phyloP scores from a whole-genome alignment of 1,140 invertebrate species.

The Spodoptera litura region DNA sequence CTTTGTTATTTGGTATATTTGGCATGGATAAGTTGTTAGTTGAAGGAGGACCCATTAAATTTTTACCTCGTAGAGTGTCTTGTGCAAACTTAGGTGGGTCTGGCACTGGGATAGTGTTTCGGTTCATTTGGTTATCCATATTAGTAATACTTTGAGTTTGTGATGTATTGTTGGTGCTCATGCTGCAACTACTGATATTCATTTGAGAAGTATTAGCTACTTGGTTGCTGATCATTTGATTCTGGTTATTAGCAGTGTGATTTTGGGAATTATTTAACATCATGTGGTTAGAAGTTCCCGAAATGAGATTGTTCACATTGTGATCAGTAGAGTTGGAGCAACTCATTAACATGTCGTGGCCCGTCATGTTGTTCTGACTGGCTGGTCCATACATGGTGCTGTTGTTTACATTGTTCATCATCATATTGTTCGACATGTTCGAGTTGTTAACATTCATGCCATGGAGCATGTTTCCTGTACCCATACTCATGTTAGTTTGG shows the following conservation, averaged over 20 bases:
- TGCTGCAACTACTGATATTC: constrained; percentile 78
- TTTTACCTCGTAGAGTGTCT: constrained; percentile 76
- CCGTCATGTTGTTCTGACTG: constrained; percentile 69
- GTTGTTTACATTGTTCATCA: constrained; percentile 76
- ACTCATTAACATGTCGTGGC: constrained; percentile 80
- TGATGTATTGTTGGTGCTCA: constrained; percentile 67
- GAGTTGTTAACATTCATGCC: constrained; percentile 75
- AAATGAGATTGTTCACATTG: constrained; percentile 71
- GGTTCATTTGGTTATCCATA: constrained; percentile 75
- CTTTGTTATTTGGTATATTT: constrained; percentile 69
- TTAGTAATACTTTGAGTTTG: constrained; percentile 67
- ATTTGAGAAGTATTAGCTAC: constrained; percentile 73
- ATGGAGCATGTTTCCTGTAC: constrained; percentile 72
- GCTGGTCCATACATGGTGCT: constrained; percentile 71
- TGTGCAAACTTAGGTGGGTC: constrained; percentile 76
- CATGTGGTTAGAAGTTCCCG: constrained; percentile 74
- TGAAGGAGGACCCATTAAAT: constrained; percentile 71
- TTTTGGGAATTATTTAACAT: constrained; percentile 78
- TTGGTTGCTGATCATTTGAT: constrained; percentile 68
- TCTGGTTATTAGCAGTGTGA: constrained; percentile 69
- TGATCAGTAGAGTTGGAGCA: constrained; percentile 77
- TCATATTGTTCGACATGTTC: constrained; percentile 77
- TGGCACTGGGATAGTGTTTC: constrained; percentile 68
- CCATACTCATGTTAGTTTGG: constrained; percentile 69
- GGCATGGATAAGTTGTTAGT: constrained; percentile 68